Conservation (phyloP, 2,113 vertebrate species). For the Cervus canadensis region DNA sequence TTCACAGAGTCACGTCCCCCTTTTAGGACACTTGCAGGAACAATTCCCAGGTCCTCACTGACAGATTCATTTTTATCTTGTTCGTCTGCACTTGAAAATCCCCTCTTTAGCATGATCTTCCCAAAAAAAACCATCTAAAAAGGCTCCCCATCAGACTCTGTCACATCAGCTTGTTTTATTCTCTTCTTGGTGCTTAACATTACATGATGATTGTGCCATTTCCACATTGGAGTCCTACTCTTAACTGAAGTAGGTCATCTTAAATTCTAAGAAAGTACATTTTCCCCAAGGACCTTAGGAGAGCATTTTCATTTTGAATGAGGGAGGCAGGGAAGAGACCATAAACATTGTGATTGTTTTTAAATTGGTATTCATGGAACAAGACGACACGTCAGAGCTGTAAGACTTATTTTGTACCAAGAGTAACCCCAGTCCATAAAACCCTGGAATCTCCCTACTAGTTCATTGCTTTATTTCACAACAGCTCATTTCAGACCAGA, state of each 20-base stretch:
- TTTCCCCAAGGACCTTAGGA: conserved; percentile 16
- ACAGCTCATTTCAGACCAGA: background rate
- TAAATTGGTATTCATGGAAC: conserved; percentile 17
- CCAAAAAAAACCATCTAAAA: background rate
- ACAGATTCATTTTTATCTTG: background rate
- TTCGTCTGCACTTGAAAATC: background rate
- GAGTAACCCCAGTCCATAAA: background rate
- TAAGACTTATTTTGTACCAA: background rate
- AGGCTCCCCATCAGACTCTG: background rate
- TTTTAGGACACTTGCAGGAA: accelerated
- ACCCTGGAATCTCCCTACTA: background rate
- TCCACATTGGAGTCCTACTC: conserved; percentile 20
- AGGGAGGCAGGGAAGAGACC: background rate
- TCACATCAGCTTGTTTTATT: background rate
- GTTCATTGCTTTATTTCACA: background rate
- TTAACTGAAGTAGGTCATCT: conserved; percentile 31
- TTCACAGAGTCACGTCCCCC: background rate
- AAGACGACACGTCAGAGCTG: background rate
- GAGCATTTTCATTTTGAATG: conserved; percentile 51
- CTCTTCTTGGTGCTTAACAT: background rate
- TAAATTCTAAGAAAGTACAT: conserved; percentile 27
- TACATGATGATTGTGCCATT: background rate
- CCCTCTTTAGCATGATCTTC: background rate
- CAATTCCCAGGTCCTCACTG: background rate
- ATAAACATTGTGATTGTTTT: background rate